phyloP scores from a whole-genome alignment of 2,888 invertebrate genomes.

The Linyphia triangularis region DNA sequence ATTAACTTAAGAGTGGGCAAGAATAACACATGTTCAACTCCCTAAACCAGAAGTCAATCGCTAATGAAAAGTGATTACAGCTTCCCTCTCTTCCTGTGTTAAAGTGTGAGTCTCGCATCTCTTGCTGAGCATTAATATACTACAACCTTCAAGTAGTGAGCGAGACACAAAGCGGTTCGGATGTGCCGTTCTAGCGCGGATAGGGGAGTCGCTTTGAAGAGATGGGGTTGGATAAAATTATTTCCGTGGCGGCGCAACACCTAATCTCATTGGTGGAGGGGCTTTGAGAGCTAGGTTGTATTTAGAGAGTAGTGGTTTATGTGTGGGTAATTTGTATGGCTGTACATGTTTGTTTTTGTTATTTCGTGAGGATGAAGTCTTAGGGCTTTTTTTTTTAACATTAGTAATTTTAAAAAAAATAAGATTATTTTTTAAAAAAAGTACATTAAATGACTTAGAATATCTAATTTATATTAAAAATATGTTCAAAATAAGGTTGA shows the following conservation, averaged over 20 bases:
- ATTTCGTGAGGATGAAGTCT: too few relatives aligned
- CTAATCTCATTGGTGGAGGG: conserved; percentile 53
- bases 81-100: conserved; percentile 12
- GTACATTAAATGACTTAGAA: too few relatives aligned
- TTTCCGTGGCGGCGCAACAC: conserved; percentile 55
- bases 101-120: conserved; percentile 33
- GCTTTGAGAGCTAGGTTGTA: background rate
- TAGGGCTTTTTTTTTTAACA: too few relatives aligned
- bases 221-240: conserved; percentile 31
- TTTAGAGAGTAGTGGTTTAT: conserved; percentile 8
- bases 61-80: conserved; percentile 73
- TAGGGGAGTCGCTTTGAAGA: conserved; percentile 20
- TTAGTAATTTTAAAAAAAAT: too few relatives aligned
- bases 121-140: conserved; percentile 36
- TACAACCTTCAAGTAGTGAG: conserved; percentile 22
- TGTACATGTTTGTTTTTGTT: too few relatives aligned
- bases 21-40: conserved; percentile 66
- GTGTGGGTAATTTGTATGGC: background rate
- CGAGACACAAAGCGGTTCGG: conserved; percentile 25
- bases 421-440: too few relatives aligned
- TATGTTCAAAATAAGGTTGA: too few relatives aligned
- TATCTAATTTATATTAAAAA: too few relatives aligned
- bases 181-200: background rate
- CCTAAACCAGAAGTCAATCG: conserved; percentile 52
- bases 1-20: conserved; percentile 63